phyloP scores from a whole-genome alignment of 2,888 invertebrate genomes.

The Apamea crenata region DNA sequence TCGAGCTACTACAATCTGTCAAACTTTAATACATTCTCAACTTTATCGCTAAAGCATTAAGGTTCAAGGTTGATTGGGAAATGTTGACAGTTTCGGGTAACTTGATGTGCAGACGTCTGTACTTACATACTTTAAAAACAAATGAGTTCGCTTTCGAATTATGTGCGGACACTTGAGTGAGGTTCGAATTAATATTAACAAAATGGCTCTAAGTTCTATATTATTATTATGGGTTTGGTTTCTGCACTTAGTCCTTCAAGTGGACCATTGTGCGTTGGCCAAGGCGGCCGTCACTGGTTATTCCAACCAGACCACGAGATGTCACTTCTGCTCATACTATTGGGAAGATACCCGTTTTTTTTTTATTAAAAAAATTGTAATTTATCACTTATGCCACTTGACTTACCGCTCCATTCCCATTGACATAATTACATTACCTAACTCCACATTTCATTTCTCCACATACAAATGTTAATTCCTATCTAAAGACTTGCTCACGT shows the following conservation, averaged over 20 bases:
- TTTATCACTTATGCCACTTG: constrained; percentile 8
- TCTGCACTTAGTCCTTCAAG: too few relatives aligned
- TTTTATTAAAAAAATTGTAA: background rate
- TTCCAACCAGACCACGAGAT: background rate
- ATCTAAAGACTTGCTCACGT: constrained; percentile 44
- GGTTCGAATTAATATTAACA: background rate
- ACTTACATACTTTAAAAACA: background rate
- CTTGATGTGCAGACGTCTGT: too few relatives aligned
- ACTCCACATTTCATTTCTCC: constrained; percentile 44
- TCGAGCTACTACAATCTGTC: too few relatives aligned
- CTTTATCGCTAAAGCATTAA: too few relatives aligned
- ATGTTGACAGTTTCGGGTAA: too few relatives aligned
- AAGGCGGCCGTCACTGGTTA: too few relatives aligned
- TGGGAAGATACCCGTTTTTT: background rate
- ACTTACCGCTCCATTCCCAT: background rate
- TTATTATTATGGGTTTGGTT: too few relatives aligned
- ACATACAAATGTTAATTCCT: constrained; percentile 52
- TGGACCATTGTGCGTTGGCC: too few relatives aligned
- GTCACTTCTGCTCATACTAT: background rate
- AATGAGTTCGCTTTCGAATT: background rate
- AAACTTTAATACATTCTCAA: too few relatives aligned
- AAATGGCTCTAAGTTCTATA: background rate
- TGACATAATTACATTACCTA: constrained; percentile 33
- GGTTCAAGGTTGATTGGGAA: too few relatives aligned
- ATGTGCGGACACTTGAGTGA: background rate